phyloP scores from a whole-genome alignment of 2,888 invertebrate genomes.

The Aspidiotus rigidus region DNA sequence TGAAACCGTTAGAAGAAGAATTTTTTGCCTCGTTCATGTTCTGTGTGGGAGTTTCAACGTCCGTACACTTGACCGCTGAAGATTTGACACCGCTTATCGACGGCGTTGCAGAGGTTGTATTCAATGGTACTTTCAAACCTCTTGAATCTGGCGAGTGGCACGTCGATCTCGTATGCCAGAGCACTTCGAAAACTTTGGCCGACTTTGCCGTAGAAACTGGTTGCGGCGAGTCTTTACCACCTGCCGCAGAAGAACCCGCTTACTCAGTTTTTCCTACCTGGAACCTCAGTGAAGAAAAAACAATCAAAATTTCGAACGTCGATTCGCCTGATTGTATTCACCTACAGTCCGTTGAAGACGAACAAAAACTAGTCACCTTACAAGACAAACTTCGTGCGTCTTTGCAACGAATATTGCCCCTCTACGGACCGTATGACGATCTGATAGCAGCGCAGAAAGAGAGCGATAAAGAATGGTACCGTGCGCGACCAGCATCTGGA shows the following conservation, averaged over 20 bases:
- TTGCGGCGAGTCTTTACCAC: neutral
- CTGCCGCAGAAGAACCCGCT: neutral
- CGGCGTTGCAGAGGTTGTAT: constrained; percentile 8
- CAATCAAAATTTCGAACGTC: constrained; percentile 50
- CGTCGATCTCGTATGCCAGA: constrained; percentile 15
- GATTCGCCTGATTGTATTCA: constrained; percentile 51
- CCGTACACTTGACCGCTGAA: neutral
- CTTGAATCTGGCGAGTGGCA: neutral
- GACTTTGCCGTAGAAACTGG: constrained; percentile 9
- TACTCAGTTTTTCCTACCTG: constrained; percentile 16
- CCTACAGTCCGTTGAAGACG: constrained; percentile 51
- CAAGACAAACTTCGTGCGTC: constrained; percentile 49
- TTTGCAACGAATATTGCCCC: neutral
- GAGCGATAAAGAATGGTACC: constrained; percentile 82
- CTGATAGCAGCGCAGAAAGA: constrained; percentile 48
- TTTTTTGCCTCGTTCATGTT: constrained; percentile 8
- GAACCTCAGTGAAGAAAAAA: constrained; percentile 7
- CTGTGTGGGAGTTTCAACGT: constrained; percentile 9
- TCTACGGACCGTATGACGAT: neutral
- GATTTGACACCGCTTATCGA: constrained; percentile 1
- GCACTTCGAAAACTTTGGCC: constrained; percentile 9
- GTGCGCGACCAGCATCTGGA: constrained; percentile 48
- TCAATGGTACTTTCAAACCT: neutral
- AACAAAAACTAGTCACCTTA: constrained; percentile 46
- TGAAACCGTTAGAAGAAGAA: constrained; percentile 19